phyloP scores from a whole-genome alignment of 2,797 vertebrate species.

The Enteromius radiatus region DNA sequence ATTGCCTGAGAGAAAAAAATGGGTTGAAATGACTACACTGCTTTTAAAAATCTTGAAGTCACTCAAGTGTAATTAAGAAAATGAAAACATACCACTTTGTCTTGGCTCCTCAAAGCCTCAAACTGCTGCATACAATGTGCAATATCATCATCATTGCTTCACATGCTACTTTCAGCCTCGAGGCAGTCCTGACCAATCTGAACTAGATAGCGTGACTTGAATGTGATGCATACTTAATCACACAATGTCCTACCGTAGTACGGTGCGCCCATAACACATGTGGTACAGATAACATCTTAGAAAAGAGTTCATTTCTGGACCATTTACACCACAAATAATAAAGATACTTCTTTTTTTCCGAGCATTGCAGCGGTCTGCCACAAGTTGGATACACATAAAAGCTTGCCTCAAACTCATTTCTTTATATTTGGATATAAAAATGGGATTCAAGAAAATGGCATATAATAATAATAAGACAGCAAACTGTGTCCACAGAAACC shows the following conservation, averaged over 20 bases:
- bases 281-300: neutral
- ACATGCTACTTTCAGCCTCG: conserved; percentile 74
- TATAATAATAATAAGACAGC: neutral
- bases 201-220: conserved; percentile 73
- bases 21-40: neutral
- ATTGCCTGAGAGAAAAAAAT: neutral
- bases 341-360: neutral
- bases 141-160: conserved; percentile 68
- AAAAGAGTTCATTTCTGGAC: neutral
- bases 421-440: neutral
- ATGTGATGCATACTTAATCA: conserved; percentile 65
- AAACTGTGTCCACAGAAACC: neutral
- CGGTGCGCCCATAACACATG: neutral
- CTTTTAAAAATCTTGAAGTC: conserved; percentile 63
- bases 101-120: conserved; percentile 74
- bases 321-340: neutral
- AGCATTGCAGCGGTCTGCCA: neutral
- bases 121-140: conserved; percentile 65
- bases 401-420: neutral
- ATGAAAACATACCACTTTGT: conserved; percentile 76
- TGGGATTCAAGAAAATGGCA: neutral
- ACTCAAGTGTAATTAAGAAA: neutral
- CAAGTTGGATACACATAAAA: neutral
- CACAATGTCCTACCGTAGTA: neutral
- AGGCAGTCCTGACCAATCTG: conserved; percentile 78